A percentile compares a stretch with the other conserved stretches of the same genome.
phyloP scores from a whole-genome alignment of 1,140 invertebrate species.

The Propsilocerus akamusi region DNA sequence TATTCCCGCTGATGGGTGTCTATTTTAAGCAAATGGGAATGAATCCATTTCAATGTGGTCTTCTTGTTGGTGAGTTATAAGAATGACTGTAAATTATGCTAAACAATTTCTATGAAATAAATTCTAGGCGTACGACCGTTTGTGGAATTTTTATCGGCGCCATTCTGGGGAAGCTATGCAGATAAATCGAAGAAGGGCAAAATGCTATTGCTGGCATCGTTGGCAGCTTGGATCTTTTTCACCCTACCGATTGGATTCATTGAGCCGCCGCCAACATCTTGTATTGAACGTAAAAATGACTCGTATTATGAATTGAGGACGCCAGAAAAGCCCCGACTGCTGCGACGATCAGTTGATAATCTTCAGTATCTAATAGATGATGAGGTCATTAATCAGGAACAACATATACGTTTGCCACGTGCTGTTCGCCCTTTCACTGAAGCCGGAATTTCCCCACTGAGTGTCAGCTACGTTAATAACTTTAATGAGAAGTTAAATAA shows the following conservation, averaged over 20 bases:
- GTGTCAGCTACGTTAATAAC: slow-evolving; percentile 62
- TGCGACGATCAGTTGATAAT: neutral
- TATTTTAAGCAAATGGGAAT: slow-evolving; percentile 99
- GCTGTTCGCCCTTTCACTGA: slow-evolving; percentile 16
- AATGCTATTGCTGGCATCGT: slow-evolving; percentile 70
- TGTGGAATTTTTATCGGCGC: slow-evolving; percentile 92
- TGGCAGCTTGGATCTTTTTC: slow-evolving; percentile 91
- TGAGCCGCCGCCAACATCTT: slow-evolving; percentile 78
- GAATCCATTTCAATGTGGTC: slow-evolving; percentile 87
- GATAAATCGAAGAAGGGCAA: slow-evolving; percentile 82
- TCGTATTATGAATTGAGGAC: slow-evolving; percentile 35
- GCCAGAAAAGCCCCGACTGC: slow-evolving; percentile 16
- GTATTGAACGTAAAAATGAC: slow-evolving; percentile 55
- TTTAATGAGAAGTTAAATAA: slow-evolving; percentile 54
- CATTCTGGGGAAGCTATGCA: slow-evolving; percentile 92
- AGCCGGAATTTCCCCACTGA: slow-evolving; percentile 51
- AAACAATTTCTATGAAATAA: too few relatives aligned
- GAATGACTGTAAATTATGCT: too few relatives aligned
- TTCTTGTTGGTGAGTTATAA: slow-evolving; percentile 86
- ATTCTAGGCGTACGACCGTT: slow-evolving; percentile 84
- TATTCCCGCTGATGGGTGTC: slow-evolving; percentile 94
- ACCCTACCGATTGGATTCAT: slow-evolving; percentile 90
- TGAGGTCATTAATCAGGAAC: neutral
- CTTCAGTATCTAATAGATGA: neutral
- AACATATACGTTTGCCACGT: slow-evolving; percentile 6